Evolutionary conservation across 2,888 invertebrate species (phyloP).

Genomic region (Didymodactylos carnosus): DNA sequence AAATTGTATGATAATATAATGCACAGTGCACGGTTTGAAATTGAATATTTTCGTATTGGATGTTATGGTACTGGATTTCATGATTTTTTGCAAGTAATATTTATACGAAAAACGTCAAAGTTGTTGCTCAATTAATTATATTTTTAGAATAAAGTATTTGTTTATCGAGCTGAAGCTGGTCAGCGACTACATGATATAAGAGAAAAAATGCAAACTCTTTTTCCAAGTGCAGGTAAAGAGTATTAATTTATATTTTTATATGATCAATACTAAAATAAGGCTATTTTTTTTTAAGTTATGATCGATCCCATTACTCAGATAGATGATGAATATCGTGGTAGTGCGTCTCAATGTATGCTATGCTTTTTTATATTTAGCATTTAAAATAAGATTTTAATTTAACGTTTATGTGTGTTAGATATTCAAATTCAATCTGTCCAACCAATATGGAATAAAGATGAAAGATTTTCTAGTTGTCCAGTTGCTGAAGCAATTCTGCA

Average conservation of each 20-base stretch:
- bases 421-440: not conserved
- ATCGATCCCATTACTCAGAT: not conserved
- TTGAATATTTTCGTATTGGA: constrained; percentile 81
- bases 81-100: constrained; percentile 63
- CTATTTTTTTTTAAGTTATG: too few relatives aligned
- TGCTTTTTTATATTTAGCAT: not conserved
- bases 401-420: not conserved
- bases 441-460: not conserved
- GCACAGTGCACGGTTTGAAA: constrained; percentile 54
- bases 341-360: not conserved
- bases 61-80: constrained; percentile 83
- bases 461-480: not conserved
- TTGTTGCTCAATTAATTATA: too few relatives aligned
- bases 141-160: not conserved
- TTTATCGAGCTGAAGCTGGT: not conserved
- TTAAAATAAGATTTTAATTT: not conserved
- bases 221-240: not conserved
- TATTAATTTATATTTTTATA: too few relatives aligned
- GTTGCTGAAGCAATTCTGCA: not conserved
- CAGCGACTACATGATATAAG: not conserved
- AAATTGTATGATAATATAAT: constrained; percentile 74
- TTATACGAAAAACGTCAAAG: too few relatives aligned
- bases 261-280: too few relatives aligned
- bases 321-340: not conserved
- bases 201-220: not conserved